Evolutionary conservation across 2,797 vertebrate species (phyloP), one percentile per base, ranked within the genome.

Genomic region (Loris lydekkerianus): DNA sequence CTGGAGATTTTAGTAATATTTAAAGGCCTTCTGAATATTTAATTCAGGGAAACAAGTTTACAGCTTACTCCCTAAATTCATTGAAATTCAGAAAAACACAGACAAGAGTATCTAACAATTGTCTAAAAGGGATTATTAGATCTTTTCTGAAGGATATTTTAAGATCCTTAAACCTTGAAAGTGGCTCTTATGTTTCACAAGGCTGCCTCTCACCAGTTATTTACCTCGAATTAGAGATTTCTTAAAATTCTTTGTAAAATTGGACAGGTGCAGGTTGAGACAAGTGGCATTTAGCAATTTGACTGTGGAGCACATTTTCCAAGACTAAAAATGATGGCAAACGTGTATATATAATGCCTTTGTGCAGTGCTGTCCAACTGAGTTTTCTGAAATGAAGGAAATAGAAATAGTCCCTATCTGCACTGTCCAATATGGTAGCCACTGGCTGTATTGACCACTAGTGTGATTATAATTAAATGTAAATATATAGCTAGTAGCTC

Each of bases 251-350:
- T 96, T 97, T 94, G 67, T 93, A 86, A 97, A 96, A 95, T 96
- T 87, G 93, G 90, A 92, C 94, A 97, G 96, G 95, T 97, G 87
- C 95, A 94, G 86, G 83, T 94, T 95, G 93, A 97, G 93, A 96
- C 95, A 96, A 98, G 94, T 95, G 94, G 94, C 85, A 96, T 97
- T 97, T 97, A 97, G 80, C 77, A 94, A 76, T 92, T 93, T 92
- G 90, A 93, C 75, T 88, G 60, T 70, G 53, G 93, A 96, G 72
- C 67, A 95, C 94, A 91, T 97, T 97, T 97, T 92, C 60, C 80
- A 92, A 97, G 90, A 94, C 95, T 95, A 94, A 97, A 95, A 97
- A 89, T 97, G 95, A 91, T 96, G 94, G 80, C 89, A 96, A 85
- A 81, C 89, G 78, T 95, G 72, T 84, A 23, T 46, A 89, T 67